Conservation (phyloP, 2,113 vertebrate genomes). For the Solenodon paradoxus region DNA sequence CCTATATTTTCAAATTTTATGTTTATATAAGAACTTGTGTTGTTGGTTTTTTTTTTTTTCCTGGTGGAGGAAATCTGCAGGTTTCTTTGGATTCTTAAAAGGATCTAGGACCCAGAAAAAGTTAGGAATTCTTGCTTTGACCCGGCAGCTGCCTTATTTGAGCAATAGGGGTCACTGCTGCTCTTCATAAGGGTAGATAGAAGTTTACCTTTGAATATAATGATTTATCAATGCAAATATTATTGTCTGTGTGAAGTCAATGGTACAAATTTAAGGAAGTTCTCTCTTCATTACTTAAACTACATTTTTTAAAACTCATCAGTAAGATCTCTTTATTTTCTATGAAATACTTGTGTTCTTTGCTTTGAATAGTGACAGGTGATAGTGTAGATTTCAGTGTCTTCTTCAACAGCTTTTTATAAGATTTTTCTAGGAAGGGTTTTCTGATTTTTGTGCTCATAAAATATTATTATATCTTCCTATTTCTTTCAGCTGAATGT, state of each 20-base stretch:
- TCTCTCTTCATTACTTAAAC: not conserved
- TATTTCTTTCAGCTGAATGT: not conserved
- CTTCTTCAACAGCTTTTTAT: not conserved
- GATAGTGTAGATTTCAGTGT: not conserved
- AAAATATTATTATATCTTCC: not conserved
- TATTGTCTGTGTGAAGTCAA: not conserved
- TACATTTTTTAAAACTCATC: not conserved
- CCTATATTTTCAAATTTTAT: not conserved
- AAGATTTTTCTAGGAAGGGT: not conserved
- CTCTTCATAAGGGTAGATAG: not conserved
- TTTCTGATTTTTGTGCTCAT: not conserved
- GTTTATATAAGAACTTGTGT: not conserved
- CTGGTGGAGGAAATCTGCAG: not conserved
- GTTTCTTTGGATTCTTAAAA: not conserved
- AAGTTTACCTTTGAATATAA: not conserved
- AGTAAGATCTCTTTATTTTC: not conserved
- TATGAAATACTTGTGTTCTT: not conserved
- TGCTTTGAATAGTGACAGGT: not conserved
- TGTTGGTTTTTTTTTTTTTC: not conserved
- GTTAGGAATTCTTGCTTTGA: not conserved
- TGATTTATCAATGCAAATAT: not conserved
- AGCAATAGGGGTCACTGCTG: constrained; percentile 61
- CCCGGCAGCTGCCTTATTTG: not conserved
- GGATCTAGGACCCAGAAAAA: not conserved
- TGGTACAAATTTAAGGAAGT: not conserved